phyloP scores from a whole-genome alignment of 1,140 invertebrate genomes.

The Calycopis cecrops region DNA sequence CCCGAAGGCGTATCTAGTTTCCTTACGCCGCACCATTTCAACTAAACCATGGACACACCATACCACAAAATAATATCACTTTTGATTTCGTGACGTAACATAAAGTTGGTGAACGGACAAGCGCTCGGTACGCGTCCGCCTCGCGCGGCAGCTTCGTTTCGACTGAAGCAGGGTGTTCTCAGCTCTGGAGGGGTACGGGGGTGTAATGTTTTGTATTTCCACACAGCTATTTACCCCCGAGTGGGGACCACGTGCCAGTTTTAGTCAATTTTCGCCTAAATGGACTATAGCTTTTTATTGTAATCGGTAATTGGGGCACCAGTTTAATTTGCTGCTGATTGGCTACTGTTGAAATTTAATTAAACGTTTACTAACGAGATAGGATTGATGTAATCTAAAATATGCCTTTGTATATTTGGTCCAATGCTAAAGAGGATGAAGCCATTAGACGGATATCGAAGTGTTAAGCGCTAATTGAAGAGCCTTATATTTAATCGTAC shows the following conservation, averaged over 20 bases:
- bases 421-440: no score
- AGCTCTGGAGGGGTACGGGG: slow-evolving; percentile 48
- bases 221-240: slow-evolving; percentile 27
- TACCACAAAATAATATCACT: slow-evolving; percentile 42
- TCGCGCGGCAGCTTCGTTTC: slow-evolving; percentile 17
- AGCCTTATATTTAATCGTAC: no score
- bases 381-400: no score
- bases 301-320: slow-evolving; percentile 49
- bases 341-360: slow-evolving; percentile 21
- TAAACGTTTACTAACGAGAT: neutral
- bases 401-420: no score
- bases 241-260: slow-evolving; percentile 53
- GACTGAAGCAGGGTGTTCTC: slow-evolving; percentile 45
- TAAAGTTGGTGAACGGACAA: slow-evolving; percentile 34
- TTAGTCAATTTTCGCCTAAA: slow-evolving; percentile 58
- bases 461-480: no score
- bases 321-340: slow-evolving; percentile 41
- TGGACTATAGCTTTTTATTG: slow-evolving; percentile 50
- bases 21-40: slow-evolving; percentile 57
- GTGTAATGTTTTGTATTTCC: slow-evolving; percentile 52
- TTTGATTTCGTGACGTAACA: slow-evolving; percentile 58
- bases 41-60: slow-evolving; percentile 46
- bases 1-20: slow-evolving; percentile 38
- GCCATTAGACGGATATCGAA: no score
- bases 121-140: slow-evolving; percentile 1